These are phyloP conservation scores for Phaenicophaeus curvirostris DNA, from an alignment of 2,797 vertebrate species.

Conservation along the genomic window DNA sequence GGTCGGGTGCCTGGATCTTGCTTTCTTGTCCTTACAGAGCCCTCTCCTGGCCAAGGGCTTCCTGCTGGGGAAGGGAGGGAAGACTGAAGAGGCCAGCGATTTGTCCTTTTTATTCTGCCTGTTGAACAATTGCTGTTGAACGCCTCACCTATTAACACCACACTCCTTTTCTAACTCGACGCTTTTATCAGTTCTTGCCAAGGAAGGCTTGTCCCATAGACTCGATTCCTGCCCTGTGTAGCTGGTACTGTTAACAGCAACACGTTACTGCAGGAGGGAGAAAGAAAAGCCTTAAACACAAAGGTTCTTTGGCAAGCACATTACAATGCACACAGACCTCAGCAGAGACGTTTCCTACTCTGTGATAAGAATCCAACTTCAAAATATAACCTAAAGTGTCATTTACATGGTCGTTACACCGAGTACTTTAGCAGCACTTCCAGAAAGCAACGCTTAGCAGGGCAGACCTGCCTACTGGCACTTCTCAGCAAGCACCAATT, in stretches of 20 bases:
- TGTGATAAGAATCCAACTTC: neutral
- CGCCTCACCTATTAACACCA: neutral
- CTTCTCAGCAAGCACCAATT: neutral
- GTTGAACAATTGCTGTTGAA: neutral
- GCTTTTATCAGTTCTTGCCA: neutral
- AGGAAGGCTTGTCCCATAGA: neutral
- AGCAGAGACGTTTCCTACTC: neutral
- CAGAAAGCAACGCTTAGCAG: neutral
- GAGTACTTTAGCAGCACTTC: neutral
- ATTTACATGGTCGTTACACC: neutral
- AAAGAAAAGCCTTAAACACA: neutral
- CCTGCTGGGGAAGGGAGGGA: neutral
- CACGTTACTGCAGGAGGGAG: neutral
- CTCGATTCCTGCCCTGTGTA: accelerated
- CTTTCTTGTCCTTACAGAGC: neutral
- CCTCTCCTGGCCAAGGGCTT: constrained; percentile 32
- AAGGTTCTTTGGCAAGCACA: neutral
- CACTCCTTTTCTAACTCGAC: neutral
- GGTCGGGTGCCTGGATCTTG: accelerated
- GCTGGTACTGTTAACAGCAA: neutral
- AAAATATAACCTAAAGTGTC: neutral
- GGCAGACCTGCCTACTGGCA: accelerated
- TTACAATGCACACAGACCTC: neutral
- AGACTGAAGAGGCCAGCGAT: accelerated
- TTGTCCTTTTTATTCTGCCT: neutral